Conservation (phyloP, 2,113 vertebrate species). For the Gymnobelideus leadbeateri region DNA sequence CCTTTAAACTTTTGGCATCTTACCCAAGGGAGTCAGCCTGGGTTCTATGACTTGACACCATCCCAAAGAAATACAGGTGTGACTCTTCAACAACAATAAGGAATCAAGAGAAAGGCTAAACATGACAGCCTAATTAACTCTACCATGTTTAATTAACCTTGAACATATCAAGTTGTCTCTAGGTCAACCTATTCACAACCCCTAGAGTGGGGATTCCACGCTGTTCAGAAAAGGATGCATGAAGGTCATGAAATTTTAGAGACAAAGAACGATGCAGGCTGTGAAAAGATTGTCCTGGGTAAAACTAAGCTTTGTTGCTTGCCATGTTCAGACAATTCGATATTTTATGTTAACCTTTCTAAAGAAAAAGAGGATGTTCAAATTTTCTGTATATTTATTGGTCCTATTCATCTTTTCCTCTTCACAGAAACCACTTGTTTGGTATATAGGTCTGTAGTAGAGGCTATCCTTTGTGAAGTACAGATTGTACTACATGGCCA, state of each 20-base stretch:
- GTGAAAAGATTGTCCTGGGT: not conserved
- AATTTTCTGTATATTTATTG: not conserved
- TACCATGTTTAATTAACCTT: not conserved
- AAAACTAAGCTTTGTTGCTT: not conserved
- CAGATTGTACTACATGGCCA: not conserved
- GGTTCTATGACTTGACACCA: not conserved
- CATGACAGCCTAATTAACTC: not conserved
- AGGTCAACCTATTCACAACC: not conserved
- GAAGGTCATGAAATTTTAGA: not conserved
- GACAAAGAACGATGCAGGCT: not conserved
- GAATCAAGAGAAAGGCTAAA: not conserved
- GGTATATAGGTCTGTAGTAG: not conserved
- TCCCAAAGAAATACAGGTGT: not conserved
- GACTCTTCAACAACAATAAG: not conserved
- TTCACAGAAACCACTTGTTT: not conserved
- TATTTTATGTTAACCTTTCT: not conserved
- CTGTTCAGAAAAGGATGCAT: not conserved
- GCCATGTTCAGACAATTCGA: not conserved
- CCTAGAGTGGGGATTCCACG: not conserved
- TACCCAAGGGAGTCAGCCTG: not conserved
- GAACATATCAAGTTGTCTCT: not conserved
- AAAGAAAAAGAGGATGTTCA: not conserved
- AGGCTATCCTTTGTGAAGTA: not conserved
- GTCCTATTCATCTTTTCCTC: not conserved
- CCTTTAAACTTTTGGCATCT: not conserved